Evolutionary conservation across 2,797 vertebrate genomes (phyloP), one percentile per base, ranked within the genome.

Genomic region (Brotogeris chrysoptera): DNA sequence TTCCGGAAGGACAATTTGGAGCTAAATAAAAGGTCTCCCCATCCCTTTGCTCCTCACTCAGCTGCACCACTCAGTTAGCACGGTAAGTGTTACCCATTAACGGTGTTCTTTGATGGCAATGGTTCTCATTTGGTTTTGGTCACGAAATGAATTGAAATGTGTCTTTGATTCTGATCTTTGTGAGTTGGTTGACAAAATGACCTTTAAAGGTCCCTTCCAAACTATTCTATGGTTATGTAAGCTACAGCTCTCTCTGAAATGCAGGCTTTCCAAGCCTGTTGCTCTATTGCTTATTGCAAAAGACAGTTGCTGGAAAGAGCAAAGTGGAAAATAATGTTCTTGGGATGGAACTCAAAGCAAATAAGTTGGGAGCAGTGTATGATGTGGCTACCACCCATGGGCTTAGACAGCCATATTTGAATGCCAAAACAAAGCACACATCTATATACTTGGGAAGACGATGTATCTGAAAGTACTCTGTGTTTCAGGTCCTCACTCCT

Each of bases 1-100:
- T 83, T 96, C 96, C 96, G 89, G 80, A 69, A 70, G 72, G 87
- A 8, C 79, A n/a, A 64, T 25, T 13, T 46, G 0, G 16, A 70
- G 89, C 92, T 38, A 53, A 80, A 96, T 96, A 96, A 96, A 96
- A 96, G 95, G 55, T 63, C 11, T 19, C 72, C 81, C 5, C 9
- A 0, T 13, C 69, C 78, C 79, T 89, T 61, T 88, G 92, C 91
- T 95, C 87, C 92, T 96, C 95, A 96, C 85, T 90, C 95, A 93
- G 28, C 94, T 85, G 41, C 85, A 93, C 80, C n/a, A 6, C 88
- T 63, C 94, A 57, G 38, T 87, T 52, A 71, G 16, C 80, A 93
- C 39, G 89, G 96, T 96, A 92, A 96, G 96, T 93, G 90, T 4
- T 13, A 36, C 43, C 72, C 53, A 0, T 9, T 12, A 13, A 44